Percentiles rank a stretch among this genome's conserved stretches.
phyloP scores from a whole-genome alignment of 1,140 invertebrate genomes.

The Drosophila pseudoobscura region DNA sequence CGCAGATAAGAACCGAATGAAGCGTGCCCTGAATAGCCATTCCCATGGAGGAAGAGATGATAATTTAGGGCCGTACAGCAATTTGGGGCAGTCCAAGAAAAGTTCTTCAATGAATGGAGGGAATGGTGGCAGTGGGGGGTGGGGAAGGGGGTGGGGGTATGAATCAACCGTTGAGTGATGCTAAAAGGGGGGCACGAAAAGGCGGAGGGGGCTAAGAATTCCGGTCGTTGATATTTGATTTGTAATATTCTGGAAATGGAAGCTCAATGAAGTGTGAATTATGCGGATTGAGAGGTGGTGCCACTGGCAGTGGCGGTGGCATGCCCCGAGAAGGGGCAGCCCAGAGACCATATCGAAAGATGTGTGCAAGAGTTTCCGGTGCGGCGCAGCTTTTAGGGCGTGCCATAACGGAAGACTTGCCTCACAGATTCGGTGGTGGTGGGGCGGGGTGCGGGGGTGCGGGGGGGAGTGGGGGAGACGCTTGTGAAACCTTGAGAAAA shows the following conservation, averaged over 20 bases:
- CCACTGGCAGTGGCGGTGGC: conserved; percentile 1
- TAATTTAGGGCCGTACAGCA: conserved; percentile 53
- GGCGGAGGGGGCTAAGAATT: background rate
- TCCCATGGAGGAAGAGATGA: conserved; percentile 18
- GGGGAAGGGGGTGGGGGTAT: conserved; percentile 1
- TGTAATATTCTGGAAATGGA: conserved; percentile 18
- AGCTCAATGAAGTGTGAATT: conserved; percentile 69
- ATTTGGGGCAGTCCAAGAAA: conserved; percentile 51
- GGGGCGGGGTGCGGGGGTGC: too few species aligned
- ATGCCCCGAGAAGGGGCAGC: conserved; percentile 9
- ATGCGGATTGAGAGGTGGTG: conserved; percentile 45
- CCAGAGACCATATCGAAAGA: conserved; percentile 30
- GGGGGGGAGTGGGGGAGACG: too few species aligned
- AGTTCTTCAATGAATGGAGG: conserved; percentile 20
- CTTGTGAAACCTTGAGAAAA: conserved; percentile 27
- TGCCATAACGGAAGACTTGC: conserved; percentile 44
- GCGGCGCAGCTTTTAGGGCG: conserved; percentile 52
- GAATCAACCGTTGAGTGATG: conserved; percentile 15
- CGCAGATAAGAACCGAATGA: conserved; percentile 51
- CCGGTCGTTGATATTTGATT: conserved; percentile 20
- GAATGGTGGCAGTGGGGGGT: too few species aligned
- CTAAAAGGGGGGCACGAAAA: conserved; percentile 6
- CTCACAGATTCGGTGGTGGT: background rate
- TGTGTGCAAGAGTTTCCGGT: conserved; percentile 50
- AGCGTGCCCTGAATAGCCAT: conserved; percentile 69